phyloP scores from a whole-genome alignment of 2,113 vertebrate genomes.

The Tricholaema leucomelas region DNA sequence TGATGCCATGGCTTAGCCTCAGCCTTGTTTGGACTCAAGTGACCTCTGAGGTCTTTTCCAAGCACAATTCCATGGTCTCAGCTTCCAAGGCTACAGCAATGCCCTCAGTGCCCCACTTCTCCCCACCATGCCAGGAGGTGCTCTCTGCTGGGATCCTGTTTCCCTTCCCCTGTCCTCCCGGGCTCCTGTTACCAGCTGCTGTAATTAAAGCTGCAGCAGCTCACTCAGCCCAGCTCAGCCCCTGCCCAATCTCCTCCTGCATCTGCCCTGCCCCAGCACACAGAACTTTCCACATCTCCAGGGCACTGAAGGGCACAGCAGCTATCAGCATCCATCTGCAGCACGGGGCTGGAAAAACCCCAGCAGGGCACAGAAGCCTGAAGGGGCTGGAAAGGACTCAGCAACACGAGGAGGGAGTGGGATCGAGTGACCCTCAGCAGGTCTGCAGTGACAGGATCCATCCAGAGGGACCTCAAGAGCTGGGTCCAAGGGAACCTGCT shows the following conservation, averaged over 20 bases:
- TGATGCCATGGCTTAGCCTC: no score
- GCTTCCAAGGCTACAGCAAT: fast-evolving
- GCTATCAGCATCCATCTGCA: background rate
- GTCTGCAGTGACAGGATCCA: background rate
- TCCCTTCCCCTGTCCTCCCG: background rate
- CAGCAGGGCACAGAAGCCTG: fast-evolving
- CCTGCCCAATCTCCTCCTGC: slow-evolving; percentile 29
- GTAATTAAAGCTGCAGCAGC: slow-evolving; percentile 39
- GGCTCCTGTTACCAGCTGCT: background rate
- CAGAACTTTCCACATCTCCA: slow-evolving; percentile 14
- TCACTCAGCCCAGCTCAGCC: fast-evolving
- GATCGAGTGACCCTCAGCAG: background rate
- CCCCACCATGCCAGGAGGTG: fast-evolving
- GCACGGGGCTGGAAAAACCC: background rate
- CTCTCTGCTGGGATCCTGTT: background rate
- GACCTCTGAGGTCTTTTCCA: no score
- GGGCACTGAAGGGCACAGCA: background rate
- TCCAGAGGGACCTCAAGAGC: background rate
- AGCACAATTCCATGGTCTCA: no score
- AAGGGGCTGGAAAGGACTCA: background rate
- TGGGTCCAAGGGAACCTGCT: background rate
- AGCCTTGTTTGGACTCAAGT: no score
- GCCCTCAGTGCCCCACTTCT: background rate
- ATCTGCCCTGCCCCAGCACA: slow-evolving; percentile 18
- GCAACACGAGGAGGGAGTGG: fast-evolving